Conservation (phyloP, 30 jellyfish, hydroid and myxozoan genomes). For the Clytia hemisphaerica region DNA sequence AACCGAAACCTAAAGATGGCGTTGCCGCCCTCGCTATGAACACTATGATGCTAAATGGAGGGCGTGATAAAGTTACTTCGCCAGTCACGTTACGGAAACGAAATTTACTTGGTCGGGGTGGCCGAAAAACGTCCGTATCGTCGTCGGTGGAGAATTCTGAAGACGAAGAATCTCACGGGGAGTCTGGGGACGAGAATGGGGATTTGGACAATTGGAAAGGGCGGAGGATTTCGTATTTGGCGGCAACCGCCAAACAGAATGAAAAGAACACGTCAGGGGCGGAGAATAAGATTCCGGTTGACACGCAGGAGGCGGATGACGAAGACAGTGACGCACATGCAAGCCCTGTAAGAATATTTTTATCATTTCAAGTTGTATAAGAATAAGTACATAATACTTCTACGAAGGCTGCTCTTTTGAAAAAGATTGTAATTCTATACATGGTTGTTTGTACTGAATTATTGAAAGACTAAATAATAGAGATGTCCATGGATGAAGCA, state of each 20-base stretch:
- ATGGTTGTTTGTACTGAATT: too few species aligned
- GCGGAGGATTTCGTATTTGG: constrained; percentile 75
- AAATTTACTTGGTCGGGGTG: neutral
- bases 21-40: neutral
- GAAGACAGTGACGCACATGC: constrained; percentile 84
- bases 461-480: too few species aligned
- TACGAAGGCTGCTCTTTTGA: too few species aligned
- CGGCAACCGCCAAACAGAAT: constrained; percentile 58
- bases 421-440: too few species aligned
- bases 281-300: constrained; percentile 31
- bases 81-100: neutral
- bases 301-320: constrained; percentile 75
- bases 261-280: constrained; percentile 6
- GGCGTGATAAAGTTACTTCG: neutral
- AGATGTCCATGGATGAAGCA: too few species aligned
- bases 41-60: constrained; percentile 13
- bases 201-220: constrained; percentile 49
- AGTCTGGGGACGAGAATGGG: constrained; percentile 20
- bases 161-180: constrained; percentile 32
- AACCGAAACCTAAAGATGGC: neutral
- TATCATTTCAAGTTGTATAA: too few species aligned
- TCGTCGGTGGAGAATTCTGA: constrained; percentile 40
- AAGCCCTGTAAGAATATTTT: too few species aligned
- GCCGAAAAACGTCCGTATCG: constrained; percentile 27
- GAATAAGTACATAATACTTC: too few species aligned